Base-by-base conservation (phyloP, 2,113 vertebrate species). In the Trematocara nigrifrons region DNA sequence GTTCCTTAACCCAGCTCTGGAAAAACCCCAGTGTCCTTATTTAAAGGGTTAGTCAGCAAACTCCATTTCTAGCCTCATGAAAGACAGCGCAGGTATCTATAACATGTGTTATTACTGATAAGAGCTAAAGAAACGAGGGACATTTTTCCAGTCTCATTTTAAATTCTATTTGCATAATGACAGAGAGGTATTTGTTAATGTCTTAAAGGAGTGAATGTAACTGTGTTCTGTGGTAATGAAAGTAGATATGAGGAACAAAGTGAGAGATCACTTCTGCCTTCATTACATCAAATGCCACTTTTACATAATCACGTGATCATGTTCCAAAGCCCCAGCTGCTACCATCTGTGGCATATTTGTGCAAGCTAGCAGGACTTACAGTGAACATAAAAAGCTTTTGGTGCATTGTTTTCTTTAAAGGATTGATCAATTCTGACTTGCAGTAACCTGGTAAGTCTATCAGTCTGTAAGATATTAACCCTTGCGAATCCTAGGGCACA, bases 171-270 rank as follows among this genome's bases (percentile, higher is more conserved):
- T 92, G 57, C 52, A 57, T 77, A 31, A 42, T 33, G 9, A 3
- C 16, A 35, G 53, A 38, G 11, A 45, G 31, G 22, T 18, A 22
- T 29, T 59, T 61, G 54, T 53, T 11, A 74, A 82, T 59, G 4
- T 11, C 20, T 74, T 61, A 54, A 80, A 77, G 6, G 40, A 80
- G 47, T 53, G 57, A 81, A 77, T 76, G 22, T 6, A 45, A 76
- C 84, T 51, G 78, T 69, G 83, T 76, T 71, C 10, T 54, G 22
- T 38, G 22, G 7, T 42, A 79, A 84, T 84, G 88, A 89, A 89
- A 87, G 78, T 22, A 85, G 26, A 92, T 90, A 89, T 89, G 84
- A 87, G 83, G 87, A 92, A 94, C 79, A 52, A 69, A 77, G 69
- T 20, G 20, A 87, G 22, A 79, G 53, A 59, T 82, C 80, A 92